phyloP scores from a whole-genome alignment of 2,888 invertebrate species.

The Drosophila mimetica region DNA sequence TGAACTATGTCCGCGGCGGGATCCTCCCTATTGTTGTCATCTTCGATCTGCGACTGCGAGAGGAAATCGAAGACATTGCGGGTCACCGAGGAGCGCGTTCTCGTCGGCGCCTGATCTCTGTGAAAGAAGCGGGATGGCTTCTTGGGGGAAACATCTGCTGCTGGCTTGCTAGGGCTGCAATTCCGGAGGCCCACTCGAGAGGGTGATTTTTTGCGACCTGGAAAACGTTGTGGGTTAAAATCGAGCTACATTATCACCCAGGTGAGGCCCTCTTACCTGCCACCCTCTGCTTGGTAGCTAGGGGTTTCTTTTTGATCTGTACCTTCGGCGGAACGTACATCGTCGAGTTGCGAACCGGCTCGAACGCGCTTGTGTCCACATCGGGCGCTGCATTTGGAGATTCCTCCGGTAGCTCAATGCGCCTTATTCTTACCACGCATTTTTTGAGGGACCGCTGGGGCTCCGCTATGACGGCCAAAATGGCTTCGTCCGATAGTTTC shows the following conservation, averaged over 20 bases:
- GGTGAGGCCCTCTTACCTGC: conserved; percentile 14
- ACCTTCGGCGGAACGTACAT: conserved; percentile 17
- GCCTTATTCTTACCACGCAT: conserved; percentile 51
- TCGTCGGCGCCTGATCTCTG: conserved; percentile 42
- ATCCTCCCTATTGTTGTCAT: conserved; percentile 64
- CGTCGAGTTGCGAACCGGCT: conserved; percentile 56
- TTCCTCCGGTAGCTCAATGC: conserved; percentile 14
- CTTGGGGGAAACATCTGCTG: neutral
- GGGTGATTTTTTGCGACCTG: neutral
- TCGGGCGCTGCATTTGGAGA: neutral
- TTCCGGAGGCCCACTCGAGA: conserved; percentile 1
- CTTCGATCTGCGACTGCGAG: conserved; percentile 77
- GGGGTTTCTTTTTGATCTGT: neutral
- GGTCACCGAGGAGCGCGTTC: conserved; percentile 53
- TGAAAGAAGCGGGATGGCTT: conserved; percentile 56
- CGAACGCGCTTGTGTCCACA: conserved; percentile 27
- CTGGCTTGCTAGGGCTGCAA: neutral
- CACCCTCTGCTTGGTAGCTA: neutral
- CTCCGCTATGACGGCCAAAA: conserved; percentile 1
- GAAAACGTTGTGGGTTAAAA: neutral
- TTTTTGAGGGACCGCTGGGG: conserved; percentile 12
- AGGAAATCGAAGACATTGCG: conserved; percentile 80
- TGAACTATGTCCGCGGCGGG: conserved; percentile 80
- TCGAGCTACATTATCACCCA: accelerated
- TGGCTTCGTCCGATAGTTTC: neutral